Base-by-base conservation (phyloP, 2,797 vertebrate species). In the Cynodonichthys magdalenae region DNA sequence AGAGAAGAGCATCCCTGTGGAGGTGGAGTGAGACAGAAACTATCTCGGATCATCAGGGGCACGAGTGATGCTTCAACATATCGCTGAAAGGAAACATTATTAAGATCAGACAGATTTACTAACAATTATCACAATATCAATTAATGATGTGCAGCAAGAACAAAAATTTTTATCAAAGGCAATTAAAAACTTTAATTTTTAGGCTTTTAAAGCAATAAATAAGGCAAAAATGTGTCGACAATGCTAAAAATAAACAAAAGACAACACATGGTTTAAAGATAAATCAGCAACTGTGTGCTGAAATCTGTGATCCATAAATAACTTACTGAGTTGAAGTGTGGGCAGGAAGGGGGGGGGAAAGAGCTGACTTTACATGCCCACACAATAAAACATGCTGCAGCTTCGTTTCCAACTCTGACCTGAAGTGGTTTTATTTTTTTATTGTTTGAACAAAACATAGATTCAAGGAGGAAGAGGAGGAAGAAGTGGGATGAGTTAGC, bases 1-100 rank as follows among this genome's bases (percentile, higher is more conserved):
- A 66, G 55, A 44, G 5, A 41, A 57, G 71, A 75, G 68, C 58
- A 80, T 83, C 52, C 80, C 75, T 44, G 63, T 71, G 73, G 52
- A 39, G 66, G 76, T 50, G 74, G 64, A 60, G 15, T 31, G 65
- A 73, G 39, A 55, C n/a, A 57, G 36, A 20, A 17, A 18, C 49
- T 48, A 42, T 57, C 17, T 50, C 63, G 63, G 49, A 71, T 63
- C 54, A 68, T 54, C 24, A 45, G 7, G 34, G 20, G 50, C 28
- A 24, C 29, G 29, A 34, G 20, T 34, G 20, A 47, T 24, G 17
- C 18, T 59, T 28, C 49, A 45, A 41, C 51, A 47, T 17, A n/a
- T 18, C 3, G 34, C 53, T 31, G 50, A 24, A 59, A n/a, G 54
- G 39, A 36, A 27, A 36, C 36, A 51, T 24, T 36, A 29, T 59